Percentiles rank a stretch among this genome's conserved stretches.
Evolutionary conservation across 2,113 vertebrate species (phyloP).

Genomic region (Hemichromis elongatus): DNA sequence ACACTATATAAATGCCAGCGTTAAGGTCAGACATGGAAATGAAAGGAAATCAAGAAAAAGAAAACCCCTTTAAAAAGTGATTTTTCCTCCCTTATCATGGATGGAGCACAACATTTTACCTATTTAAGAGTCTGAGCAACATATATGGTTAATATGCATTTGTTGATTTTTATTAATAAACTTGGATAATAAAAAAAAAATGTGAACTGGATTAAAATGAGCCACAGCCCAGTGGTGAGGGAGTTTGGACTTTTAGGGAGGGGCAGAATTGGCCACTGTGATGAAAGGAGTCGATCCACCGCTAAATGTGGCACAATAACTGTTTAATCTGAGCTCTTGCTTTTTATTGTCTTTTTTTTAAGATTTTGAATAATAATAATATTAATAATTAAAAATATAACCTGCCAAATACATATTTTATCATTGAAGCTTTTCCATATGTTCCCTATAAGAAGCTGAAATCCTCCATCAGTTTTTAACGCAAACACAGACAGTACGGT

Average conservation of each 20-base stretch:
- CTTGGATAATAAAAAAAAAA: background rate
- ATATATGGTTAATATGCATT: background rate
- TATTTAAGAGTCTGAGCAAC: background rate
- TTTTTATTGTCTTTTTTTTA: background rate
- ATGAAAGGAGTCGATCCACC: background rate
- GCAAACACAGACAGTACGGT: background rate
- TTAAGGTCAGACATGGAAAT: background rate
- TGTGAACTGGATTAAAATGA: background rate
- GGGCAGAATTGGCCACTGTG: background rate
- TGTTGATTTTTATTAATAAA: background rate
- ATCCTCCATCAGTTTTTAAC: conserved; percentile 21
- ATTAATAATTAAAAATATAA: background rate
- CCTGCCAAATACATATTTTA: background rate
- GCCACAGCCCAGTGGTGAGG: background rate
- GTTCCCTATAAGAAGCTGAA: conserved; percentile 7
- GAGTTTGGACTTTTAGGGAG: background rate
- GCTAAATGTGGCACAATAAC: background rate
- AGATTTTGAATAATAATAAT: background rate
- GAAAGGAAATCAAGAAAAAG: background rate
- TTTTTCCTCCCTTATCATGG: background rate
- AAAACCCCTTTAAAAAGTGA: background rate
- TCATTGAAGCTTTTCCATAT: background rate
- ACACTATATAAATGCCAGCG: background rate
- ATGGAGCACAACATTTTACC: background rate
- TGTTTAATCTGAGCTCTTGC: background rate